Conservation (phyloP, 2,888 invertebrate genomes). For the Seira musarum region DNA sequence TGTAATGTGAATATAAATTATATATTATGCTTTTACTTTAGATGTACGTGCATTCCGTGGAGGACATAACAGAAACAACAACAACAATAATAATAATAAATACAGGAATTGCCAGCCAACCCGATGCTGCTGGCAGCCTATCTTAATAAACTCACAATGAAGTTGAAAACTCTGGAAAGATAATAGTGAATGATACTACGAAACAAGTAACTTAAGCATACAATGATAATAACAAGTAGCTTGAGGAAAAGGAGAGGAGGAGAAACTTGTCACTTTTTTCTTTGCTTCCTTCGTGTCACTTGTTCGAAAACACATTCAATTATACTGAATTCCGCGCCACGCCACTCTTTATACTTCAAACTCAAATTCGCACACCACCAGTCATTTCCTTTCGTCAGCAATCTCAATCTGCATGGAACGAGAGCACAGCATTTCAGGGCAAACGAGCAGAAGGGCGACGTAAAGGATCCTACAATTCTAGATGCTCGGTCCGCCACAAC, state of each 20-base stretch:
- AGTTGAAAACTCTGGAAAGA: slow-evolving; percentile 28
- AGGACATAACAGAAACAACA: too few relatives aligned
- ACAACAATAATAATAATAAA: slow-evolving; percentile 32
- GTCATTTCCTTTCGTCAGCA: not conserved
- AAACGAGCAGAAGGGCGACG: not conserved
- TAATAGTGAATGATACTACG: not conserved
- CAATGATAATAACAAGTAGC: slow-evolving; percentile 13
- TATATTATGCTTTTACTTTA: slow-evolving; percentile 11
- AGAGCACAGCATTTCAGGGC: not conserved
- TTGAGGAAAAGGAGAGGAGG: too few relatives aligned
- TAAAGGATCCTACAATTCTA: not conserved
- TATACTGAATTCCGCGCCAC: not conserved
- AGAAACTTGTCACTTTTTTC: slow-evolving; percentile 16
- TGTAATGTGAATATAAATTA: slow-evolving; percentile 4
- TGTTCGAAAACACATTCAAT: slow-evolving; percentile 12
- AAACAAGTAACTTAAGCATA: not conserved
- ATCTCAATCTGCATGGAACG: not conserved
- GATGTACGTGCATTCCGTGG: not conserved
- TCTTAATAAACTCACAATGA: slow-evolving; percentile 28
- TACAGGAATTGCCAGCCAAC: slow-evolving; percentile 30
- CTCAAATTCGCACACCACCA: not conserved
- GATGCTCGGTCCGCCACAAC: not conserved
- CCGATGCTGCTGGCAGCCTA: slow-evolving; percentile 26
- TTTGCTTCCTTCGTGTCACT: slow-evolving; percentile 21
- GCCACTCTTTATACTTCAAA: not conserved